Conservation (phyloP, 1,140 invertebrate species). For the Neodiprion pinetum region DNA sequence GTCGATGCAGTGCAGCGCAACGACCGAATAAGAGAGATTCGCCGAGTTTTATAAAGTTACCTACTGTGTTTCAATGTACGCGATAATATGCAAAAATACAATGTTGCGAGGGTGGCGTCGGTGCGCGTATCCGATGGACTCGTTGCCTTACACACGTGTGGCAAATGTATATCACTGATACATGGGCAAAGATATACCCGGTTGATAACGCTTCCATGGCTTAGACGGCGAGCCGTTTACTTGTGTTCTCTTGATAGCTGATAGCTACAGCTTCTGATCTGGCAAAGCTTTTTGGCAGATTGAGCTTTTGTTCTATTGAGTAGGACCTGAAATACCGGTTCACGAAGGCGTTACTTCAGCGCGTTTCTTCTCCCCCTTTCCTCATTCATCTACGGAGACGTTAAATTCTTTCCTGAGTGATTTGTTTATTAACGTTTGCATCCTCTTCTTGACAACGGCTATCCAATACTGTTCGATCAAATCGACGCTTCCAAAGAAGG, state of each 20-base stretch:
- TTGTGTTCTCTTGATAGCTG: background rate
- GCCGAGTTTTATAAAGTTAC: background rate
- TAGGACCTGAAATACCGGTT: background rate
- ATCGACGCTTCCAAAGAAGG: background rate
- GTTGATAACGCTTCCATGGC: background rate
- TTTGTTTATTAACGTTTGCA: background rate
- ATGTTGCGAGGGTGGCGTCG: too few species aligned
- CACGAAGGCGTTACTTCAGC: background rate
- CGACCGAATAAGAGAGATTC: background rate
- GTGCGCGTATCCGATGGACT: too few species aligned
- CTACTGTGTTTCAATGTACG: too few species aligned
- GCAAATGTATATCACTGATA: too few species aligned
- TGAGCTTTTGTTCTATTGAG: background rate
- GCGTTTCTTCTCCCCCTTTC: background rate
- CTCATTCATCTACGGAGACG: background rate
- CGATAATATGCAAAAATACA: too few species aligned
- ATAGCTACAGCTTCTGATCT: constrained; percentile 1
- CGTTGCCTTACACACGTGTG: too few species aligned
- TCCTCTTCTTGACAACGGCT: background rate
- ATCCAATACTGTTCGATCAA: background rate
- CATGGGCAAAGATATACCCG: background rate
- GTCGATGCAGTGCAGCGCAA: constrained; percentile 8
- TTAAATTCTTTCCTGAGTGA: background rate
- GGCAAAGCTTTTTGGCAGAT: background rate
- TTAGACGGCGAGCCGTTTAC: background rate